Evolutionary conservation across 2,113 vertebrate species (phyloP), one percentile per base, ranked within the genome.

Genomic region (Channa maculata): DNA sequence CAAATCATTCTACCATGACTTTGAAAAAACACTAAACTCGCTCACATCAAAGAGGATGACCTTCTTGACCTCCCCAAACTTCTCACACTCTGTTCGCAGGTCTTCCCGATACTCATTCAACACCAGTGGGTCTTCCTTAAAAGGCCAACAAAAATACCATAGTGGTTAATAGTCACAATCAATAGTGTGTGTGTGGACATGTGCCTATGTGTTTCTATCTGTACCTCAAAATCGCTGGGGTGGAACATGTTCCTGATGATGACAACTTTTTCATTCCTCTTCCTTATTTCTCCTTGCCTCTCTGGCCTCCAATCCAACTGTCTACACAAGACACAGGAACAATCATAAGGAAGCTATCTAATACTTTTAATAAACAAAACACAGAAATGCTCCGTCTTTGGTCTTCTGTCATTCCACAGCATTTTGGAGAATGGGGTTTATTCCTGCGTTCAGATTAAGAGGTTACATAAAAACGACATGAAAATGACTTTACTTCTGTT

Each of bases 161-260:
- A 55, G 8, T 52, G 54, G 3, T 75, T 37, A 73, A 34, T 6
- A 43, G 13, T 7, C 15, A 49, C 33, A 46, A 24, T 33, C 3
- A 3, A 60, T 6, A 34, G 43, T 64, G 38, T 5, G 36, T 60
- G 3, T 34, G 11, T 52, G n/a, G 36, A 13, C 6, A n/a, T 34
- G 39, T 62, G 43, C 24, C 24, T 39, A 1, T 24, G 14, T 55
- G 12, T 34, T 34, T 6, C 7, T 62, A 37, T 57, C 8, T 83
- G 68, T 87, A 98, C 96, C 96, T 97, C 97, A 93, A 98, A 98
- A 88, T 99, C 98, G 62, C 89, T 95, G 48, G 97, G 98, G 80
- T 99, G 98, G 83, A 99, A 99, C 97, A 99, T 98, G 88, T 99
- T 99, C 89, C 93, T 95, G 88, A 99, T 96, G 87, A 99, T 96